Conservation (phyloP, 2,888 invertebrate species). For the Netelia fuscicornis region DNA sequence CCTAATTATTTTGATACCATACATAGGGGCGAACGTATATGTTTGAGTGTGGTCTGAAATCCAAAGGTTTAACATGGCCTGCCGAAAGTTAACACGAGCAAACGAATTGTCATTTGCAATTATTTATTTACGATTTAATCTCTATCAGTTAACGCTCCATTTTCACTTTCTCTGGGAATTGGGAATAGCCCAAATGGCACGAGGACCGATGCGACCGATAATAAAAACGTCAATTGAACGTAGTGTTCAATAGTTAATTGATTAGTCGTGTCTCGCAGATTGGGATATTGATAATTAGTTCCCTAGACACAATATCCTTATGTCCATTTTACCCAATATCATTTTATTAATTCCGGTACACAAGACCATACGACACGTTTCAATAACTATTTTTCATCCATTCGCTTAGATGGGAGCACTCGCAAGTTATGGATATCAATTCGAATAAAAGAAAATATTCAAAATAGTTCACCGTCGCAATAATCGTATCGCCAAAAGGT, state of each 20-base stretch:
- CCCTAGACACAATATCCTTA: too few species aligned
- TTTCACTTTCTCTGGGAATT: constrained; percentile 17
- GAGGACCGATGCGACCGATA: constrained; percentile 27
- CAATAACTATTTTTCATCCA: too few species aligned
- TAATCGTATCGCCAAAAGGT: too few species aligned
- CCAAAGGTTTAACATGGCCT: neutral
- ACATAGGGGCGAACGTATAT: neutral
- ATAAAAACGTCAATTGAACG: constrained; percentile 36
- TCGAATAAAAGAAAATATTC: too few species aligned
- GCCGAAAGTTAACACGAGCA: constrained; percentile 1
- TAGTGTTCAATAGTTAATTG: constrained; percentile 29
- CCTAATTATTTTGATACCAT: constrained; percentile 1
- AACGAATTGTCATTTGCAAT: constrained; percentile 48
- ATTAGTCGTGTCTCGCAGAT: constrained; percentile 17
- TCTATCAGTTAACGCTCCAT: constrained; percentile 8
- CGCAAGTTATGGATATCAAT: too few species aligned
- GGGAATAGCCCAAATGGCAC: constrained; percentile 29
- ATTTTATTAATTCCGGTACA: too few species aligned
- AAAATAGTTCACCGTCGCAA: too few species aligned
- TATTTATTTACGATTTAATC: constrained; percentile 52
- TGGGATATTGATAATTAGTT: neutral
- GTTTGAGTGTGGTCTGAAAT: neutral
- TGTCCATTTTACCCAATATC: too few species aligned
- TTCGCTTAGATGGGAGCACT: too few species aligned
- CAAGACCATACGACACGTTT: too few species aligned